Conservation (phyloP, 2,113 vertebrate genomes). For the Leucopsar rothschildi region DNA sequence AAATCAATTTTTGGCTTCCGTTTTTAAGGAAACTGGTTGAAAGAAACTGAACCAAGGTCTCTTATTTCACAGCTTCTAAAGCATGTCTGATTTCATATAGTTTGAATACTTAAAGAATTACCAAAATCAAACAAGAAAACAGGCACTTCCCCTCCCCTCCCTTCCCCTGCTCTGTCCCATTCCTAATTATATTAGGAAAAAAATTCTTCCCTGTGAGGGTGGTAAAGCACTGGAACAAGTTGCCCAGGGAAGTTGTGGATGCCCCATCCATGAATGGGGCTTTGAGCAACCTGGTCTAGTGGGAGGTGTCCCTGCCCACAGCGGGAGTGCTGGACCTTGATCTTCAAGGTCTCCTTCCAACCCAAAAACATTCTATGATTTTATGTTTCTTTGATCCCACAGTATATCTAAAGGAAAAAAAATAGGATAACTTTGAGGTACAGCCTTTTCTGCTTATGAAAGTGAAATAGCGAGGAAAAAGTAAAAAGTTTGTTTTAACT, state of each 20-base stretch:
- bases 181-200: not conserved
- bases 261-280: not conserved
- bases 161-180: fast-evolving
- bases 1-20: not conserved
- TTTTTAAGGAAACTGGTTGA: not conserved
- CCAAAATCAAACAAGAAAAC: not conserved
- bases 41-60: not conserved
- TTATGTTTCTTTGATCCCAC: not conserved
- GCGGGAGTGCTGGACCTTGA: not conserved
- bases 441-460: not conserved
- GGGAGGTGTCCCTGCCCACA: not conserved
- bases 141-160: fast-evolving
- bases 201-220: not conserved
- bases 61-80: not conserved
- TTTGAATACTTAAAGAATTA: not conserved
- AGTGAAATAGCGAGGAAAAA: not conserved
- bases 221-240: not conserved
- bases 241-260: not conserved
- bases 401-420: not conserved
- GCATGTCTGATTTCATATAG: not conserved
- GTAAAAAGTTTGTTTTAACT: not conserved
- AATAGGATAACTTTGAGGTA: not conserved
- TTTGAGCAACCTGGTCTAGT: not conserved
- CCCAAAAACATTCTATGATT: not conserved
- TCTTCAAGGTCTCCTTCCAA: not conserved